These are phyloP conservation scores for Heteropelma amictum DNA, from an alignment of 2,888 invertebrate genomes.

Conservation along the genomic window DNA sequence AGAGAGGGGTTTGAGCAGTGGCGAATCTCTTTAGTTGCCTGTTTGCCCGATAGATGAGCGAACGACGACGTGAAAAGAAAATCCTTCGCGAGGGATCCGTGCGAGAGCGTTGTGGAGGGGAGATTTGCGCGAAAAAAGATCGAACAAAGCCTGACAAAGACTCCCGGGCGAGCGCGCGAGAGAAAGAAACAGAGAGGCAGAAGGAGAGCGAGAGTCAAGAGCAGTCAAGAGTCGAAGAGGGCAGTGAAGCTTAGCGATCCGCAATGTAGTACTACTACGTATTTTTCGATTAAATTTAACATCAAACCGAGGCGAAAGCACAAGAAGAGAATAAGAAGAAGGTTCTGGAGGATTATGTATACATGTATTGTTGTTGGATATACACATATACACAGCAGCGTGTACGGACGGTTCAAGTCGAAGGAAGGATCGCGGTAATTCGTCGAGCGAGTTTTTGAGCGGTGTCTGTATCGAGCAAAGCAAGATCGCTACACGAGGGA, in stretches of 20 bases:
- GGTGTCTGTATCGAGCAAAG: constrained; percentile 42
- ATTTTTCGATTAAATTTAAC: constrained; percentile 57
- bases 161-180: neutral
- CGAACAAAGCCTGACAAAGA: constrained; percentile 22
- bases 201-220: neutral
- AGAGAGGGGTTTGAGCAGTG: constrained; percentile 10
- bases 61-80: constrained; percentile 48
- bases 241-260: constrained; percentile 42
- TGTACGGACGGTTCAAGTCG: constrained; percentile 45
- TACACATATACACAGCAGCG: too few relatives aligned
- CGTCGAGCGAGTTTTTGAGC: constrained; percentile 58
- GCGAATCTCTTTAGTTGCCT: constrained; percentile 30
- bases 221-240: constrained; percentile 39
- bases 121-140: constrained; percentile 30
- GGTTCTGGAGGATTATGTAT: constrained; percentile 14
- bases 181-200: constrained; percentile 4
- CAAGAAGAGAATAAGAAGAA: constrained; percentile 31
- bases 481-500: constrained; percentile 32
- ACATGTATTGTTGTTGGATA: neutral
- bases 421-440: constrained; percentile 54
- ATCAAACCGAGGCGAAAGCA: constrained; percentile 51
- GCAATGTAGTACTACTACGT: constrained; percentile 41
- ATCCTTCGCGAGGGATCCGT: constrained; percentile 27
- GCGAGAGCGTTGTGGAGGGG: neutral
- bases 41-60: constrained; percentile 14